Conservation (phyloP, 53 echinoderm and acorn worm species). For the Echinometra lucunter region DNA sequence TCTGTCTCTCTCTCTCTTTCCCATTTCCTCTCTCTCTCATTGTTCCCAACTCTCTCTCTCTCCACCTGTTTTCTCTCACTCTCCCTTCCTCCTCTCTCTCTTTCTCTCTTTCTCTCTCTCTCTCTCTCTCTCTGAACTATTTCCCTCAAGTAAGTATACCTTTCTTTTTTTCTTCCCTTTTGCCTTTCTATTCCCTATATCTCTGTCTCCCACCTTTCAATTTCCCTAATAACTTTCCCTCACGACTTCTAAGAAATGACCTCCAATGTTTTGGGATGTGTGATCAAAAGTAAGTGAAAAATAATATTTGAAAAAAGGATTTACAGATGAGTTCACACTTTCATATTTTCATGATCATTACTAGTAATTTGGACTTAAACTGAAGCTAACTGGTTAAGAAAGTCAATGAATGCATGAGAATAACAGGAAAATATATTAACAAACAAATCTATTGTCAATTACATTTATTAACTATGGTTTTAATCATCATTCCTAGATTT, state of each 20-base stretch:
- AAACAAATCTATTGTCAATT: no score
- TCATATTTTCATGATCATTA: not conserved
- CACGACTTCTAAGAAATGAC: not conserved
- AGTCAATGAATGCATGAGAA: no score
- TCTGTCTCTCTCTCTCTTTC: not conserved
- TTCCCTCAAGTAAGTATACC: not conserved
- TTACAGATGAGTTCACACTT: not conserved
- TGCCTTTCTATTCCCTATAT: not conserved
- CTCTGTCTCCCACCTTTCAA: not conserved
- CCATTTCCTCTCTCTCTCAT: not conserved
- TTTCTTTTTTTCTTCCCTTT: not conserved
- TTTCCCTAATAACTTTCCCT: not conserved
- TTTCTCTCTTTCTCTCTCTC: not conserved
- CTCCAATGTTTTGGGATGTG: not conserved
- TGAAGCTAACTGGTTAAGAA: no score
- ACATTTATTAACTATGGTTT: no score
- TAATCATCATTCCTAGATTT: no score
- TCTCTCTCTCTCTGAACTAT: not conserved
- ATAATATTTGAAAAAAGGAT: constrained; percentile 18
- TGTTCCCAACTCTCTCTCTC: not conserved
- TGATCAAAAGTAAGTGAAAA: constrained; percentile 7
- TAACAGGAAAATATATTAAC: no score
- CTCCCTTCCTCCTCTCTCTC: not conserved
- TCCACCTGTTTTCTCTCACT: not conserved
- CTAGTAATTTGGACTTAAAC: not conserved